Conservation (phyloP, 2,888 invertebrate genomes). For the Harpalus rufipes region DNA sequence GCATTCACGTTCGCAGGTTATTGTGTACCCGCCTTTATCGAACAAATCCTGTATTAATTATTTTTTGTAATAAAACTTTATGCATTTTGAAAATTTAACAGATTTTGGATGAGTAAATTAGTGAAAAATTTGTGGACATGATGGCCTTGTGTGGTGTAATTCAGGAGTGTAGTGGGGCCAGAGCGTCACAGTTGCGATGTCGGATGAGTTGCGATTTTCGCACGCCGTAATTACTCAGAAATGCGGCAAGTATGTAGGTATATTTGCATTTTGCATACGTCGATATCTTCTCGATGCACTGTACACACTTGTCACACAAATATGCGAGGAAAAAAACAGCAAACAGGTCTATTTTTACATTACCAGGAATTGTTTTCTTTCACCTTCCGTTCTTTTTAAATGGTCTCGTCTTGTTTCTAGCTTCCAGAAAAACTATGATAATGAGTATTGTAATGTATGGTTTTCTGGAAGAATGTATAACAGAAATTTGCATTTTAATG, state of each 20-base stretch:
- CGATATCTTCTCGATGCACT: slow-evolving; percentile 48
- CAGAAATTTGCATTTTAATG: slow-evolving; percentile 18
- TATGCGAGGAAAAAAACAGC: slow-evolving; percentile 36
- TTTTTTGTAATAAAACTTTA: too few relatives aligned
- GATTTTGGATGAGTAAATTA: too few relatives aligned
- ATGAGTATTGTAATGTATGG: slow-evolving; percentile 18
- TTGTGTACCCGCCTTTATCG: too few relatives aligned
- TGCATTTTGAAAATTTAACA: too few relatives aligned
- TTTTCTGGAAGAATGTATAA: slow-evolving; percentile 15
- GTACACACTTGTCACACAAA: slow-evolving; percentile 9
- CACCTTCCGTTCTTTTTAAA: slow-evolving; percentile 42
- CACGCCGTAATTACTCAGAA: slow-evolving; percentile 52
- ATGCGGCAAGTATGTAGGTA: slow-evolving; percentile 53
- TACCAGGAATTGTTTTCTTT: slow-evolving; percentile 50
- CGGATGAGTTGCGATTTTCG: slow-evolving; percentile 40
- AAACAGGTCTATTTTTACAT: slow-evolving; percentile 9
- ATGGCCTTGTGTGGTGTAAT: slow-evolving; percentile 17
- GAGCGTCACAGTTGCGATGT: slow-evolving; percentile 17
- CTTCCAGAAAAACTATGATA: slow-evolving; percentile 33
- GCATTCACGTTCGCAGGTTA: too few relatives aligned
- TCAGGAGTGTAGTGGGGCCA: background rate
- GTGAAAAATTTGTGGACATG: too few relatives aligned
- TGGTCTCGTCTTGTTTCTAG: slow-evolving; percentile 33
- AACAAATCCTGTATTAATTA: too few relatives aligned
- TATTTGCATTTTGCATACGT: slow-evolving; percentile 52